A percentile compares a stretch with the other conserved stretches of the same genome.
Evolutionary conservation across 2,888 invertebrate genomes (phyloP).

Genomic region (Caenorhabditis sp.): DNA sequence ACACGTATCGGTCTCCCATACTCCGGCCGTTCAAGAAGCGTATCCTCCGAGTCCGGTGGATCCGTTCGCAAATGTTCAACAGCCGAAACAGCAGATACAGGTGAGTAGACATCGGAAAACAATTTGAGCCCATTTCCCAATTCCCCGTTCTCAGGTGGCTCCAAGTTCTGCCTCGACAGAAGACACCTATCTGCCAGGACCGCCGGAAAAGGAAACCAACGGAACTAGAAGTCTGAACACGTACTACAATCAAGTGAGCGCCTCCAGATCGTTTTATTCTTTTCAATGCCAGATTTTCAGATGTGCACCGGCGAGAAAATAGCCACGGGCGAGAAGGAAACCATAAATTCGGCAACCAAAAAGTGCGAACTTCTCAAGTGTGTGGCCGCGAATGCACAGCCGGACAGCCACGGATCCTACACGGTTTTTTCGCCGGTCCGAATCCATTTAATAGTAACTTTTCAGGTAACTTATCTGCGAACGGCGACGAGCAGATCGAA

Average conservation of each 20-base stretch:
- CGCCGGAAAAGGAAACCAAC: conserved; percentile 27
- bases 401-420: conserved; percentile 46
- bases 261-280: no score
- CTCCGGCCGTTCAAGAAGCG: conserved; percentile 32
- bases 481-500: conserved; percentile 30
- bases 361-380: conserved; percentile 52
- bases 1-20: conserved; percentile 50
- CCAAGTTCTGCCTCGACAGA: conserved; percentile 51
- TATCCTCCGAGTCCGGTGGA: conserved; percentile 29
- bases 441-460: neutral
- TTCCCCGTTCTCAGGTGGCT: conserved; percentile 43
- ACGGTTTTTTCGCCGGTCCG: conserved; percentile 12
- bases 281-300: no score
- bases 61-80: conserved; percentile 11
- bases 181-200: conserved; percentile 48
- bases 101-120: conserved; percentile 1
- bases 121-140: no score
- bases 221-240: conserved; percentile 26
- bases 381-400: conserved; percentile 54
- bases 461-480: conserved; percentile 48
- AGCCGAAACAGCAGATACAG: conserved; percentile 29
- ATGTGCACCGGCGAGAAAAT: conserved; percentile 49
- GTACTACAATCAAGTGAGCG: conserved; percentile 48
- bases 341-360: conserved; percentile 42
- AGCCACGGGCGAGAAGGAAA: conserved; percentile 49